A percentile compares a stretch with the other conserved stretches of the same genome.
Evolutionary conservation across 2,797 vertebrate species (phyloP).

Genomic region (Nyctalus aviator): DNA sequence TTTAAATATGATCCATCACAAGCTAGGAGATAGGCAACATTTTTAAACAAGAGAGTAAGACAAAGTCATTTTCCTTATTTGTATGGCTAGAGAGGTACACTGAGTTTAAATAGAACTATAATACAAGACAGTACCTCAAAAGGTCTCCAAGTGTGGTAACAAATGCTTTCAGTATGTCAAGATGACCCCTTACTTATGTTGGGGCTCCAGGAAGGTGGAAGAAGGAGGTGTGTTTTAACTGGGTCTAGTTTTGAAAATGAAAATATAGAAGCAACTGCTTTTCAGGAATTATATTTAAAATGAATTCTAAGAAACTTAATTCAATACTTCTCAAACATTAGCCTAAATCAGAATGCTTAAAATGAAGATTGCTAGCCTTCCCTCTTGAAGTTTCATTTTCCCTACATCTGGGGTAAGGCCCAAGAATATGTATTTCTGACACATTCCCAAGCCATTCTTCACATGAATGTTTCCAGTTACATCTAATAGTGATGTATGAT

Average conservation of each 20-base stretch:
- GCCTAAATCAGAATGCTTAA: background rate
- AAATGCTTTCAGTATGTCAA: background rate
- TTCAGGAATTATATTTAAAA: conserved; percentile 13
- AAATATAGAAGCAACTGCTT: background rate
- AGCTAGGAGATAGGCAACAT: background rate
- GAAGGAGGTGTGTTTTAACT: background rate
- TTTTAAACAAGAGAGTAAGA: background rate
- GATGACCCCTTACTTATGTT: background rate
- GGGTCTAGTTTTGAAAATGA: background rate
- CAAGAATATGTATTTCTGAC: background rate
- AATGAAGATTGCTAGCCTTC: background rate
- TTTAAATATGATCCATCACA: background rate
- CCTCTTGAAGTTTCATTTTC: background rate
- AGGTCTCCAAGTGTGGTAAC: background rate
- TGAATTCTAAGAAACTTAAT: background rate
- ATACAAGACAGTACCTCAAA: background rate
- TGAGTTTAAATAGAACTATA: background rate
- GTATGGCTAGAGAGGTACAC: background rate
- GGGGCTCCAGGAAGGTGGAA: background rate
- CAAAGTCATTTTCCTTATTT: background rate
- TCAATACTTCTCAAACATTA: conserved; percentile 1
- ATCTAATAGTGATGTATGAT: background rate
- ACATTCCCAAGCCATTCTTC: background rate
- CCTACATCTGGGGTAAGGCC: background rate
- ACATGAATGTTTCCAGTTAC: background rate